Conservation (phyloP, 2,888 invertebrate species). For the Hydrotaea cyrtoneurina region DNA sequence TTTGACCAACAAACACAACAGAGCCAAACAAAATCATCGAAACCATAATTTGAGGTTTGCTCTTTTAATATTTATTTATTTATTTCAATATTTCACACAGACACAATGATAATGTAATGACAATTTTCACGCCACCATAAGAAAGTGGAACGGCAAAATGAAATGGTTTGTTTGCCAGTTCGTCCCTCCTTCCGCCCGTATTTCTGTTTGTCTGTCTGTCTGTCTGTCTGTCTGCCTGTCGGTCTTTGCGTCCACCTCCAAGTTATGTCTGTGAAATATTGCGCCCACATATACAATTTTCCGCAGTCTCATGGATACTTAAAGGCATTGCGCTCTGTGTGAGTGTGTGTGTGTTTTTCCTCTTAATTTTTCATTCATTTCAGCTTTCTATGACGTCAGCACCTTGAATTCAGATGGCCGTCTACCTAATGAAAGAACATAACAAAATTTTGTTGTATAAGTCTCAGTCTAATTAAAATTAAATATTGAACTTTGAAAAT, state of each 20-base stretch:
- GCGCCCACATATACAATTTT: constrained; percentile 10
- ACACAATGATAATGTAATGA: not conserved
- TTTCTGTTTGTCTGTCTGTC: not conserved
- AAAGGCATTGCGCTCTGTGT: not conserved
- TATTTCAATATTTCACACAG: not conserved
- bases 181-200: not conserved
- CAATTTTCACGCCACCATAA: constrained; percentile 4
- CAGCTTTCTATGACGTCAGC: constrained; percentile 13
- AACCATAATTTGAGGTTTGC: not conserved
- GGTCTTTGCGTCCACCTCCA: not conserved
- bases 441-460: not conserved
- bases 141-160: not conserved
- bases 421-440: not conserved
- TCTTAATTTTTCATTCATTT: not conserved
- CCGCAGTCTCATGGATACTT: not conserved
- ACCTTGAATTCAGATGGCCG: constrained; percentile 3
- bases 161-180: not conserved
- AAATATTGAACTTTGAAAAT: not conserved
- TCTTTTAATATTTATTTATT: not conserved
- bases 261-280: constrained; percentile 11
- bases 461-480: not conserved
- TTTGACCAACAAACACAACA: not conserved
- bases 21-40: not conserved
- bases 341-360: not conserved
- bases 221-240: not conserved